Evolutionary conservation across 2,113 vertebrate species (phyloP).

Genomic region (Corythornis cristatus): DNA sequence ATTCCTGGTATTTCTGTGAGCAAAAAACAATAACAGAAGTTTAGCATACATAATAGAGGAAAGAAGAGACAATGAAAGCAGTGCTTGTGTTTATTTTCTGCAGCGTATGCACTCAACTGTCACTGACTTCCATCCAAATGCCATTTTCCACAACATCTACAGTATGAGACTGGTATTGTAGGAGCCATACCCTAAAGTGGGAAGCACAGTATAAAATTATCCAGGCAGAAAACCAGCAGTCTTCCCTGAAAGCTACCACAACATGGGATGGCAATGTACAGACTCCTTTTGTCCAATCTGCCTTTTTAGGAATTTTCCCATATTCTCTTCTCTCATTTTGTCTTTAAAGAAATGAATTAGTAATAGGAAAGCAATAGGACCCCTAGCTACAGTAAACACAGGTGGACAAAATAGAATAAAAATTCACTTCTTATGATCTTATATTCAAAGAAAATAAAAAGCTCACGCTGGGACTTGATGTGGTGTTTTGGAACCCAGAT

Average conservation of each 20-base stretch:
- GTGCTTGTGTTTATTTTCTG: conserved; percentile 25
- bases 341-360: not conserved
- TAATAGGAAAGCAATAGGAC: not conserved
- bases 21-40: not conserved
- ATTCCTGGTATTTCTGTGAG: not conserved
- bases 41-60: not conserved
- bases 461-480: conserved; percentile 59
- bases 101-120: not conserved
- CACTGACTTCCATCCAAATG: not conserved
- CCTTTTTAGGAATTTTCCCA: not conserved
- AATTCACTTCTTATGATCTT: conserved; percentile 61
- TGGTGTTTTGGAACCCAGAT: conserved; percentile 51
- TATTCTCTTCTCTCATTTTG: not conserved
- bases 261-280: not conserved
- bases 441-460: conserved; percentile 50
- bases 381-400: conserved; percentile 17
- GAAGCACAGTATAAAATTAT: not conserved
- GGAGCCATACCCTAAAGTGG: not conserved
- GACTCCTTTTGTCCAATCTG: not conserved
- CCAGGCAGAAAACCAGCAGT: not conserved
- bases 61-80: conserved; percentile 15
- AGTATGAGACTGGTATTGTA: not conserved
- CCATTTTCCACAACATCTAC: not conserved
- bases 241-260: not conserved
- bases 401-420: conserved; percentile 14